Evolutionary conservation across 2,888 invertebrate species (phyloP), one percentile per base, ranked within the genome.

Genomic region (Entomobrya multifasciata): DNA sequence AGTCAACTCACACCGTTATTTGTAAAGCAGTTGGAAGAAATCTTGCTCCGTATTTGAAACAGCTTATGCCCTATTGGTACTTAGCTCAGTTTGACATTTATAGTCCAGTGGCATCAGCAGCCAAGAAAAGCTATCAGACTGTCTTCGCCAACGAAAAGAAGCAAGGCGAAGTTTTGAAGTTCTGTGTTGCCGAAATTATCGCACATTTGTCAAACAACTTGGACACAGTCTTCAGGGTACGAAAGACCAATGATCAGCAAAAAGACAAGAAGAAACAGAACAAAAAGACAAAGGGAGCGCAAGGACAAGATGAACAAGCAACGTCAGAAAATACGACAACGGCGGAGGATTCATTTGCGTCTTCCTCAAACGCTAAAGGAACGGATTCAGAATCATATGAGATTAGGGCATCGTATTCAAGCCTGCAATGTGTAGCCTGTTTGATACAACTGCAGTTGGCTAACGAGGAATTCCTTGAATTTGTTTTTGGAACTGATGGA

Each of bases 21-120:
- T 89, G 88, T 44, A 88, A 84, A 65, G 62, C 94, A 92, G 95
- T 95, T 86, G 96, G 96, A 60, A 95, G 96, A 30, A 95, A 95
- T 90, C 93, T 96, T 87, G 98, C 97, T 0, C 96, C 96, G 0
- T 95, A 95, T 92, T 93, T 98, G 78, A 95, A 95, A 91, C 95
- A 94, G 92, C 92, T 98, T 87, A 95, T 93, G 92, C 97, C 97
- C 0, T 94, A 95, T 3, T 98, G 98, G 98, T 95, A 98, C 91
- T 94, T 95, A 62, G 95, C 96, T 77, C 96, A 95, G 92, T 95
- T 95, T 93, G 98, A 98, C 92, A 95, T 95, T 13, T 96, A 97
- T 93, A 95, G 96, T 52, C 97, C 97, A 11, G 97, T 97, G 20
- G 95, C 96, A 6, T 94, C 94, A 90, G 94, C 95, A 86, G 97